phyloP scores from a whole-genome alignment of 2,888 invertebrate genomes.

The Dendrolimus pini region DNA sequence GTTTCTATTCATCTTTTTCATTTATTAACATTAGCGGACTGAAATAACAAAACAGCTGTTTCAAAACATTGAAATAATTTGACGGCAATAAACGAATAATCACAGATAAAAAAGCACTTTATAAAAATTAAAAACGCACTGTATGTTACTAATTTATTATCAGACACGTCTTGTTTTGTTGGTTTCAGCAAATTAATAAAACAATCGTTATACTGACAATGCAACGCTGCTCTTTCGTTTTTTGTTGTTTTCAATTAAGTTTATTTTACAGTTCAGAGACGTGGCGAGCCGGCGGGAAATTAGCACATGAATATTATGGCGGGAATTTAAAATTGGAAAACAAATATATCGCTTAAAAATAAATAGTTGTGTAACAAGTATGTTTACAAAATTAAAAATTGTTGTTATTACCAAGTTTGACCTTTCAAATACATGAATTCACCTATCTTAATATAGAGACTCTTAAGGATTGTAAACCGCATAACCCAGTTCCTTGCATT shows the following conservation, averaged over 20 bases:
- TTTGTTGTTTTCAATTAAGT: slow-evolving; percentile 6
- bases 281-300: neutral
- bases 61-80: slow-evolving; percentile 10
- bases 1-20: slow-evolving; percentile 66
- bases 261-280: slow-evolving; percentile 3
- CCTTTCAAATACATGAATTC: too few relatives aligned
- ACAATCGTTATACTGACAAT: too few relatives aligned
- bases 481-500: too few relatives aligned
- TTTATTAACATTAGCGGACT: slow-evolving; percentile 61
- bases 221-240: neutral
- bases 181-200: too few relatives aligned
- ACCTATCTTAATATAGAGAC: too few relatives aligned
- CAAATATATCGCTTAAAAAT: neutral
- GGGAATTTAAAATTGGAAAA: neutral
- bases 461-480: too few relatives aligned
- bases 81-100: slow-evolving; percentile 5
- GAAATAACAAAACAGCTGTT: slow-evolving; percentile 54
- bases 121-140: neutral
- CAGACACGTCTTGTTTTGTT: slow-evolving; percentile 5
- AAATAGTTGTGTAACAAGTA: too few relatives aligned
- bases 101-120: neutral
- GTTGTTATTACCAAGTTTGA: too few relatives aligned
- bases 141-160: slow-evolving; percentile 14
- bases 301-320: neutral
- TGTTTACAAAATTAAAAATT: too few relatives aligned